These are phyloP conservation scores for Solenopsis invicta DNA, from an alignment of 1,140 invertebrate species.

Conservation along the genomic window DNA sequence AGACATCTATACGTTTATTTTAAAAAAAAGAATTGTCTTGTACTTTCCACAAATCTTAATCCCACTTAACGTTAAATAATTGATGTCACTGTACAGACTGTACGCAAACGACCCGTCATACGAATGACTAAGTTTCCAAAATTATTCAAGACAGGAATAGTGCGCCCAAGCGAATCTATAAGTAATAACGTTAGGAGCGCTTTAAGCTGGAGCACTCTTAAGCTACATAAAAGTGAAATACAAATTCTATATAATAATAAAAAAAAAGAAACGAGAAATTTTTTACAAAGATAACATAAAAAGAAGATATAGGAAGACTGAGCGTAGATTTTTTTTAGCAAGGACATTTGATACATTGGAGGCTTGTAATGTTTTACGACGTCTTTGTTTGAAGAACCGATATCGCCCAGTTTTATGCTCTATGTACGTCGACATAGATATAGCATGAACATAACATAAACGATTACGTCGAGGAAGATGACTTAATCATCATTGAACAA, in stretches of 20 bases:
- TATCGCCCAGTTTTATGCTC: neutral
- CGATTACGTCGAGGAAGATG: constrained; percentile 25
- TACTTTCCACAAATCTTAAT: neutral
- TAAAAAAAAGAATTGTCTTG: neutral
- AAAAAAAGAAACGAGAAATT: neutral
- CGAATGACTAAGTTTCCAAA: neutral
- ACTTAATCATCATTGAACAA: constrained; percentile 56
- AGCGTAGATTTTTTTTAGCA: neutral
- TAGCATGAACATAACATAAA: neutral
- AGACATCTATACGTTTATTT: neutral
- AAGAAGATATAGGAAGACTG: neutral
- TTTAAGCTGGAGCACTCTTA: neutral
- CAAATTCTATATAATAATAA: constrained; percentile 1
- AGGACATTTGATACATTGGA: neutral
- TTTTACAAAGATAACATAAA: neutral
- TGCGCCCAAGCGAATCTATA: neutral
- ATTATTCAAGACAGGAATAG: neutral
- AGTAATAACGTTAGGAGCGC: neutral
- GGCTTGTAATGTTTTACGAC: neutral
- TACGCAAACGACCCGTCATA: neutral
- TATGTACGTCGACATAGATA: constrained; percentile 8
- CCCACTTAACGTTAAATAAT: neutral
- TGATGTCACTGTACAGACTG: neutral
- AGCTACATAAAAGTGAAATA: neutral
- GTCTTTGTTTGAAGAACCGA: neutral